Evolutionary conservation across 2,113 vertebrate species (phyloP).

Genomic region (Clarias magur): DNA sequence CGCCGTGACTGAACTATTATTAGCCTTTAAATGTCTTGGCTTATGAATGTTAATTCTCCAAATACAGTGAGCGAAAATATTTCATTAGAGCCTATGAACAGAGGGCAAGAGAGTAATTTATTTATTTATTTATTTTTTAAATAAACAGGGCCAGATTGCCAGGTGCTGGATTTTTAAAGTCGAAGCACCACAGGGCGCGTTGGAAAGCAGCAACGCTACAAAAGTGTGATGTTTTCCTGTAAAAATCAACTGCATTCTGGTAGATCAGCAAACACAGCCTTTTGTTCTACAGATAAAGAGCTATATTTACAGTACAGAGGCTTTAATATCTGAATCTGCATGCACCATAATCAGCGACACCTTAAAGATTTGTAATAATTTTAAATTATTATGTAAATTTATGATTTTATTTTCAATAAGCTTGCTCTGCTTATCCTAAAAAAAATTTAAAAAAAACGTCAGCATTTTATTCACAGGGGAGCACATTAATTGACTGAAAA

Average conservation of each 20-base stretch:
- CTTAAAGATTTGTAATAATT: background rate
- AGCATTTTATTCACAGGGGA: background rate
- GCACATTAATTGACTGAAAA: background rate
- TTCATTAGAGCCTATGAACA: slow-evolving; percentile 21
- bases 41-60: slow-evolving; percentile 47
- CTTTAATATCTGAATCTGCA: background rate
- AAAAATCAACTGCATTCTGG: background rate
- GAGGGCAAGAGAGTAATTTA: background rate
- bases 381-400: background rate
- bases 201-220: slow-evolving; percentile 2
- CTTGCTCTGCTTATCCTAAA: background rate
- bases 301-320: no score
- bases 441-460: no score
- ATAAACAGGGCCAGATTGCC: background rate
- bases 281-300: background rate
- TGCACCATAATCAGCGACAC: background rate
- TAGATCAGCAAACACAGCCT: slow-evolving; percentile 1
- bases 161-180: slow-evolving; percentile 7
- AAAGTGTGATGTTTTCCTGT: slow-evolving; percentile 2
- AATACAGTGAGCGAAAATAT: slow-evolving; percentile 24
- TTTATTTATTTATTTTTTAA: no score
- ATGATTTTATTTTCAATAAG: background rate
- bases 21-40: slow-evolving; percentile 27
- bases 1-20: slow-evolving; percentile 51
- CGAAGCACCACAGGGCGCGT: background rate